Evolutionary conservation across 2,797 vertebrate genomes (phyloP), one percentile per base, ranked within the genome.

Genomic region (Falco concolor): DNA sequence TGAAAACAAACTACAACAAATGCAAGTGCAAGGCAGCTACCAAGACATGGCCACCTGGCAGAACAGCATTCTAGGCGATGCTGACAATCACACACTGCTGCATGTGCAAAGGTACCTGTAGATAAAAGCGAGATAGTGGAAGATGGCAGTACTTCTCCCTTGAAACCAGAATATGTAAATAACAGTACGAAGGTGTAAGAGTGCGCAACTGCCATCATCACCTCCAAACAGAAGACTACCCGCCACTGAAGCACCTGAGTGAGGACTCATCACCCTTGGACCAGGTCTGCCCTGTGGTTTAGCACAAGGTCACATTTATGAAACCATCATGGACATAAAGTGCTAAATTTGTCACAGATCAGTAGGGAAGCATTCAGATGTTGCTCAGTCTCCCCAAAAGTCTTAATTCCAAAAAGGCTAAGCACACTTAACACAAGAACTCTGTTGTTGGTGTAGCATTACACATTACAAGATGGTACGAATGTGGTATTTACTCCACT

Each of bases 151-250:
- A 15, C 19, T 56, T 18, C 52, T 50, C 34, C 38, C 63, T 11
- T 21, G 54, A n/a, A n/a, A 36, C 13, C 1, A 13, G 27, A 13
- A 60, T 56, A 5, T 1, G 2, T 12, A 49, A 25, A 36, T 1
- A n/a, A 34, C 28, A 34, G n/a, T 5, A 38, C 15, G 19, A 63
- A 24, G 21, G 49, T 0, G 1, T 9, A 40, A 30, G 24, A 34
- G 40, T 5, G 13, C 28, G 9, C n/a, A 24, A 25, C n/a, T 36
- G 13, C 60, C 24, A 56, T 5, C 42, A 11, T 16, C 50, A 12
- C 30, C 42, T 73, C 44, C 59, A 23, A 32, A 72, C 7, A 42
- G 42, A 28, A 34, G 44, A 20, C 7, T 2, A 28, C 38, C 54
- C 23, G 15, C 38, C 56, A 69, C 20, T n/a, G 34, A 40, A 44